phyloP scores from a whole-genome alignment of 92 coral and sea anemone genomes.

The Metridium senile region DNA sequence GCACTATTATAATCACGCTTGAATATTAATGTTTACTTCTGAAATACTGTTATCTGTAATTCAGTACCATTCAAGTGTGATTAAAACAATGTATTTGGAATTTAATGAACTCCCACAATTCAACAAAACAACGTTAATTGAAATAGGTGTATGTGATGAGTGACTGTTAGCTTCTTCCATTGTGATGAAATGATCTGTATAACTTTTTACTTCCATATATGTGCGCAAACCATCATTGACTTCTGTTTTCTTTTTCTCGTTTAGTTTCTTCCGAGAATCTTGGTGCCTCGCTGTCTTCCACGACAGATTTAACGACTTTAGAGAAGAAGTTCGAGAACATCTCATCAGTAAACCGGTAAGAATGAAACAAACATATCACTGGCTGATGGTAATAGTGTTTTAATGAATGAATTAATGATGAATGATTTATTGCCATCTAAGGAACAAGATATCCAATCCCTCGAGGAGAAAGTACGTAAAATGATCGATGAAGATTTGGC shows the following conservation, averaged over 20 bases:
- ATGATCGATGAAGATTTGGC: slow-evolving; percentile 91
- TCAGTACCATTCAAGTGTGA: too few relatives aligned
- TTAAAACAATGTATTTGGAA: too few relatives aligned
- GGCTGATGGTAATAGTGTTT: neutral
- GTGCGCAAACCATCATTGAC: neutral
- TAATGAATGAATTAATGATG: neutral
- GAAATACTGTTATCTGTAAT: too few relatives aligned
- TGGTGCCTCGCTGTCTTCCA: slow-evolving; percentile 98
- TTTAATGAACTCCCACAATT: too few relatives aligned
- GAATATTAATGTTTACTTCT: too few relatives aligned
- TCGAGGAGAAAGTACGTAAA: slow-evolving; percentile 88
- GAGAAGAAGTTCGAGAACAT: slow-evolving; percentile 90
- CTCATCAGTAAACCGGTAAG: slow-evolving; percentile 88
- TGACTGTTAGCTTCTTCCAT: too few relatives aligned
- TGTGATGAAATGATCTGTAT: too few relatives aligned
- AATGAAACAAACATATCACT: neutral
- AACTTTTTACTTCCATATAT: neutral
- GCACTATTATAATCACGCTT: too few relatives aligned
- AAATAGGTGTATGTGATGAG: too few relatives aligned
- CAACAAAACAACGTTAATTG: too few relatives aligned
- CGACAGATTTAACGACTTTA: slow-evolving; percentile 95
- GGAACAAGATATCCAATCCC: slow-evolving; percentile 48
- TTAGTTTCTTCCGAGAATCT: slow-evolving; percentile 92
- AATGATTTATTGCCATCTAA: neutral
- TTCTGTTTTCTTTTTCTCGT: neutral